These are phyloP conservation scores for Lasius platythorax DNA, from an alignment of 2,888 invertebrate species.

Conservation along the genomic window DNA sequence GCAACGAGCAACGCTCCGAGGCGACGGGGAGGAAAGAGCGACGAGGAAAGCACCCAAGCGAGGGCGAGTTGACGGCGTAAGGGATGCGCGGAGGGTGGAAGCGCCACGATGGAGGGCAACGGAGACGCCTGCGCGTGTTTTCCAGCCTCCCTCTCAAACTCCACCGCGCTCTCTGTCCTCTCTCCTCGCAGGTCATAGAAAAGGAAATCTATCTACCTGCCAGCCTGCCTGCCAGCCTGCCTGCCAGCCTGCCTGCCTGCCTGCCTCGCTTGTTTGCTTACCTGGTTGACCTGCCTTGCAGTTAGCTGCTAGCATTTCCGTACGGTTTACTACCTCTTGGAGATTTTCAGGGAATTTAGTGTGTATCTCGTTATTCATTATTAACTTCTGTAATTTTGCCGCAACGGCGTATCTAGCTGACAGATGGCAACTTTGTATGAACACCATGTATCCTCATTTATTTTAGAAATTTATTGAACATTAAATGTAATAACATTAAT, in stretches of 20 bases:
- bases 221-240: constrained; percentile 48
- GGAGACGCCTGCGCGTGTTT: constrained; percentile 75
- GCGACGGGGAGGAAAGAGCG: constrained; percentile 51
- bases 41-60: constrained; percentile 62
- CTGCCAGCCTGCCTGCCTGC: constrained; percentile 47
- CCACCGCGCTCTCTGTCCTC: constrained; percentile 45
- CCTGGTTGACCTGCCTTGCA: neutral
- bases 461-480: neutral
- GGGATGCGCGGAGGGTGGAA: constrained; percentile 58
- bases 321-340: neutral
- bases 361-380: neutral
- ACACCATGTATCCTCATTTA: neutral
- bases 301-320: neutral
- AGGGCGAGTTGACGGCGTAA: constrained; percentile 50
- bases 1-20: constrained; percentile 78
- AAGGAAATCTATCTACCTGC: constrained; percentile 50
- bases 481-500: constrained; percentile 18
- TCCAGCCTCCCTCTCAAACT: constrained; percentile 66
- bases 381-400: constrained; percentile 15
- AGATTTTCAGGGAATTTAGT: constrained; percentile 18
- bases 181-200: constrained; percentile 18
- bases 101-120: constrained; percentile 73
- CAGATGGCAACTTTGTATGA: neutral
- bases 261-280: constrained; percentile 46
- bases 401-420: neutral